Conservation (phyloP, 2,113 vertebrate species). For the Ammodramus savannarum region DNA sequence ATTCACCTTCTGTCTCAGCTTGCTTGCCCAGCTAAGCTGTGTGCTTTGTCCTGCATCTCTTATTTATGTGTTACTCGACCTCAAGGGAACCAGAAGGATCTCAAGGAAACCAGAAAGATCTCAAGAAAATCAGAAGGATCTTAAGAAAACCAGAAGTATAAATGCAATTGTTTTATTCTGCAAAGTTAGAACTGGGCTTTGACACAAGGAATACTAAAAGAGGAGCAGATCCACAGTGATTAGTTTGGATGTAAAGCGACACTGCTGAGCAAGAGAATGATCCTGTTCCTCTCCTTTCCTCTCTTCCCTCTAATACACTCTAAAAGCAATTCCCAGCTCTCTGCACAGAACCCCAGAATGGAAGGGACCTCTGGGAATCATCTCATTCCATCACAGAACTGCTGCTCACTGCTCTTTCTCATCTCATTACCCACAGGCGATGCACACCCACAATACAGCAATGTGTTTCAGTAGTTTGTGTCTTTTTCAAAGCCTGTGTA, state of each 20-base stretch:
- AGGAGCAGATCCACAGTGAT: neutral
- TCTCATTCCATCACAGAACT: neutral
- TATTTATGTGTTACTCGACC: neutral
- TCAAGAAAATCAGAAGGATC: neutral
- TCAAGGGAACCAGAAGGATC: neutral
- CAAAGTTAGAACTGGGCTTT: neutral
- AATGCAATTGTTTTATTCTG: neutral
- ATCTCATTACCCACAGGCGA: neutral
- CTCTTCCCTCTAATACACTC: neutral
- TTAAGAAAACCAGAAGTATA: neutral
- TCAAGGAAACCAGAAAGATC: neutral
- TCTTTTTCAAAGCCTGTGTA: neutral
- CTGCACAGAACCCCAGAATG: neutral
- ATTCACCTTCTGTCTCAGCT: neutral
- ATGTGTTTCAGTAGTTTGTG: neutral
- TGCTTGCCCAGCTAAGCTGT: neutral
- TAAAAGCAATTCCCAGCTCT: neutral
- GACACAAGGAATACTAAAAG: neutral
- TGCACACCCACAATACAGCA: neutral
- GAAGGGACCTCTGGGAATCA: neutral
- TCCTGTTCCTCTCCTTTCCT: neutral
- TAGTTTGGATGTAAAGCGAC: neutral
- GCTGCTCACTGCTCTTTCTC: neutral
- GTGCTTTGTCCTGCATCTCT: neutral
- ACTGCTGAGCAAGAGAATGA: neutral